Evolutionary conservation across 1,140 invertebrate genomes (phyloP).

Genomic region (Solenopsis fugax): DNA sequence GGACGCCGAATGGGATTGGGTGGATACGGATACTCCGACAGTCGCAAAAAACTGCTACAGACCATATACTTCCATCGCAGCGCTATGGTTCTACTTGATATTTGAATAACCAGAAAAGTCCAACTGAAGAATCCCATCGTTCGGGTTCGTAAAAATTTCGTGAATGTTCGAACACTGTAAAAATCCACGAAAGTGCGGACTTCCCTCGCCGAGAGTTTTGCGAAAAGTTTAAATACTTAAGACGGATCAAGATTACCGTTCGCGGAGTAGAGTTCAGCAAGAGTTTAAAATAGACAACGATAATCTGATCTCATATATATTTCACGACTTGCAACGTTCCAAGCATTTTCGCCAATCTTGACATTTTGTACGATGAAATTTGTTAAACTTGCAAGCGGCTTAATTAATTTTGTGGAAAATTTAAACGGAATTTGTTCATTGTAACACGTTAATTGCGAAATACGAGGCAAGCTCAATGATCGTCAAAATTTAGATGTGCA

Average conservation of each 20-base stretch:
- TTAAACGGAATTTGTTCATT: slow-evolving; percentile 40
- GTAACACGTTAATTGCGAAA: slow-evolving; percentile 1
- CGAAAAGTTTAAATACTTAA: slow-evolving; percentile 66
- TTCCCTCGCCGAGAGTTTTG: neutral
- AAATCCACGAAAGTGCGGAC: slow-evolving; percentile 16
- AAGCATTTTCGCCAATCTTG: slow-evolving; percentile 15
- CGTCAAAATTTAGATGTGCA: slow-evolving; percentile 10
- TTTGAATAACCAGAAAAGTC: slow-evolving; percentile 64
- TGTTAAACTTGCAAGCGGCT: slow-evolving; percentile 24
- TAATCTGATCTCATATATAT: slow-evolving; percentile 44
- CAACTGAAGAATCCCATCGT: slow-evolving; percentile 52
- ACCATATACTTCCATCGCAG: slow-evolving; percentile 36
- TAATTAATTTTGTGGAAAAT: slow-evolving; percentile 51
- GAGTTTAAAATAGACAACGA: slow-evolving; percentile 54
- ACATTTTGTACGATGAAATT: slow-evolving; percentile 32
- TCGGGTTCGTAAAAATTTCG: slow-evolving; percentile 64
- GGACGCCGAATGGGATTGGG: slow-evolving; percentile 58
- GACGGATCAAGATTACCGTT: slow-evolving; percentile 28
- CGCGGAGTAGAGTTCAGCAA: slow-evolving; percentile 16
- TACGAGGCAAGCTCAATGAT: slow-evolving; percentile 1
- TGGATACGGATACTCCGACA: slow-evolving; percentile 52
- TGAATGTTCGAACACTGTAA: slow-evolving; percentile 53
- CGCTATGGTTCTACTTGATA: slow-evolving; percentile 51
- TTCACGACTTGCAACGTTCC: slow-evolving; percentile 41
- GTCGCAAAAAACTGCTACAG: slow-evolving; percentile 68